Evolutionary conservation across 2,797 vertebrate genomes (phyloP).

Genomic region (Platalea minor): DNA sequence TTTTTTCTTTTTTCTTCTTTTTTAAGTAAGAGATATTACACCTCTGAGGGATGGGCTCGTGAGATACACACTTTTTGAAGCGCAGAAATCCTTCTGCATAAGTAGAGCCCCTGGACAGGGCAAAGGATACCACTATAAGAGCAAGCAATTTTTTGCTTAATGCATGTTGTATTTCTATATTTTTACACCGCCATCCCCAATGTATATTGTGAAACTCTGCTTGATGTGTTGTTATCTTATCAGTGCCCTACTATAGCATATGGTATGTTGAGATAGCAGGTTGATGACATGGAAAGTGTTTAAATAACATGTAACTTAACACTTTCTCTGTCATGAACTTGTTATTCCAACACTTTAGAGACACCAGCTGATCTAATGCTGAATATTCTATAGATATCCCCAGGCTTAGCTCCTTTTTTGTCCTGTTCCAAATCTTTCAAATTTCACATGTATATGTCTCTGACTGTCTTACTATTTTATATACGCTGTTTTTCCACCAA

Average conservation of each 20-base stretch:
- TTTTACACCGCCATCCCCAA: conserved; percentile 17
- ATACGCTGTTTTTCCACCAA: background rate
- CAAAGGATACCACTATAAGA: background rate
- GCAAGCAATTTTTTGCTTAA: accelerated
- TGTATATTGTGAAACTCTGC: conserved; percentile 19
- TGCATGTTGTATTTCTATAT: background rate
- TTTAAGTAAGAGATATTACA: background rate
- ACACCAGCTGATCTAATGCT: background rate
- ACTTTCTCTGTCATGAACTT: conserved; percentile 39
- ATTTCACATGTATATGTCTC: background rate
- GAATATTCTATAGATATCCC: background rate
- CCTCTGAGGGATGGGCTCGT: background rate
- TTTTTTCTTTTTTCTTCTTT: background rate
- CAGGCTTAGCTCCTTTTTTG: background rate
- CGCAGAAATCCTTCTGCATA: background rate
- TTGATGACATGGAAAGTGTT: conserved; percentile 10
- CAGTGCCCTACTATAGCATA: conserved; percentile 42
- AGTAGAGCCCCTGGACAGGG: background rate
- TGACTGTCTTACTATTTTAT: background rate
- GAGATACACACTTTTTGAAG: background rate
- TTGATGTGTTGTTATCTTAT: conserved; percentile 39
- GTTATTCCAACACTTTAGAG: conserved; percentile 13
- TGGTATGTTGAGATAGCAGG: conserved; percentile 54
- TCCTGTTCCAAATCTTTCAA: background rate
- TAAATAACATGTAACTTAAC: conserved; percentile 21